phyloP scores from a whole-genome alignment of 1,140 invertebrate genomes.

The Yoshiicerus persimilis region DNA sequence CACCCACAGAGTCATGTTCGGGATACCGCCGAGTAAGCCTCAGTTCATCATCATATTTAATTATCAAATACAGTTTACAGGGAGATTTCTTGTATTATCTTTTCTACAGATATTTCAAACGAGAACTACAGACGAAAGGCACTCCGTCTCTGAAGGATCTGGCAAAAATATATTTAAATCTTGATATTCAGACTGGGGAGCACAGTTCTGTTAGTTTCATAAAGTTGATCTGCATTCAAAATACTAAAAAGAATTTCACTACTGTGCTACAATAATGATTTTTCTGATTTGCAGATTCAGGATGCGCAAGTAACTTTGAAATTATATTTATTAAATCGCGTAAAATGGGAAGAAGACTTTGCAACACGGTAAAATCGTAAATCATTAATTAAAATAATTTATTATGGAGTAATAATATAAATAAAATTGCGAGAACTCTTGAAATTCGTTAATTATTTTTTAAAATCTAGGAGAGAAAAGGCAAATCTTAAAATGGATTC shows the following conservation, averaged over 20 bases:
- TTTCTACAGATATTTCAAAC: constrained; percentile 68
- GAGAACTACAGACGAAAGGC: constrained; percentile 58
- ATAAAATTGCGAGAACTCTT: background rate
- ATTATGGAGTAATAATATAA: background rate
- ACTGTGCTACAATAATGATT: background rate
- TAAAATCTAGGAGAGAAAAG: background rate
- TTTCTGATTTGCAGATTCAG: constrained; percentile 60
- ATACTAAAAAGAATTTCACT: background rate
- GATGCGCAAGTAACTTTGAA: constrained; percentile 84
- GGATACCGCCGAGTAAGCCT: constrained; percentile 70
- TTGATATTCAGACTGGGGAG: constrained; percentile 83
- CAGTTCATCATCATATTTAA: background rate
- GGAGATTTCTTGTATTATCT: background rate
- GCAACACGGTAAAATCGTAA: background rate
- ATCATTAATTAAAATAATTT: background rate
- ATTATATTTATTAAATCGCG: constrained; percentile 73
- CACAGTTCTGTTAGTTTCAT: constrained; percentile 58
- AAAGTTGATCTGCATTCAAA: background rate
- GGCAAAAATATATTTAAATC: constrained; percentile 69
- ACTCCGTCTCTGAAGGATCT: constrained; percentile 82
- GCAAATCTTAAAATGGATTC: background rate
- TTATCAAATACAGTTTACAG: background rate
- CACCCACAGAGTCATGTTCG: constrained; percentile 65
- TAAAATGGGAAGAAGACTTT: constrained; percentile 67
- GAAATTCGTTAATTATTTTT: background rate